phyloP scores from a whole-genome alignment of 2,888 invertebrate species.

The Microplitis deprimator region DNA sequence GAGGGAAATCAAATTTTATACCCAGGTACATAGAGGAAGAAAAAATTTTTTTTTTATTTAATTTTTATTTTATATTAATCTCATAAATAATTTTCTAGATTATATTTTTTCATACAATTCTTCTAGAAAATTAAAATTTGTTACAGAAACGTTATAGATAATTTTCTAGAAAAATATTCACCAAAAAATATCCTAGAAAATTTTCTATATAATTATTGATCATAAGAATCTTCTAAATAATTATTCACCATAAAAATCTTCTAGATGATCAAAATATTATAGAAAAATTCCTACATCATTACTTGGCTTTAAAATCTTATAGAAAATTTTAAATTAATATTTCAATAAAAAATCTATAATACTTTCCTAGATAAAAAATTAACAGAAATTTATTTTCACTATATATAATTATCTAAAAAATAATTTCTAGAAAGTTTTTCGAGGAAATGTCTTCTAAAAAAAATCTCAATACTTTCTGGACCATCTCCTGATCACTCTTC shows the following conservation, averaged over 20 bases:
- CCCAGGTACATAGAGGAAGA: slow-evolving; percentile 74
- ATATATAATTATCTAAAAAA: too few species aligned
- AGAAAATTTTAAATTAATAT: too few species aligned
- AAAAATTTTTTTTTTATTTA: background rate
- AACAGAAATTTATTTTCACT: too few species aligned
- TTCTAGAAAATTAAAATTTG: background rate
- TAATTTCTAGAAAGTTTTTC: too few species aligned
- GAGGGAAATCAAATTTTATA: slow-evolving; percentile 86
- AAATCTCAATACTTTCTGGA: too few species aligned
- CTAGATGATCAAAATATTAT: background rate
- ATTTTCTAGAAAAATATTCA: background rate
- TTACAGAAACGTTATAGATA: background rate
- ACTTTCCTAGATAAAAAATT: too few species aligned
- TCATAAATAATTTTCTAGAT: slow-evolving; percentile 5
- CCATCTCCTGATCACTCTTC: too few species aligned
- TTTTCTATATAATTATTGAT: background rate
- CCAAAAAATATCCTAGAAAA: background rate
- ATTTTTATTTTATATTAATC: slow-evolving; percentile 8
- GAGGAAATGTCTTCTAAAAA: too few species aligned
- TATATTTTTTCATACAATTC: background rate
- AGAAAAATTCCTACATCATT: background rate
- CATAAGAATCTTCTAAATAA: too few species aligned
- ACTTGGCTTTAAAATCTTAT: too few species aligned
- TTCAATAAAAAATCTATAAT: too few species aligned
- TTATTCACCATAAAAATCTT: background rate